Evolutionary conservation across 2,888 invertebrate genomes (phyloP), one percentile per base, ranked within the genome.

Genomic region (Ptychoptera contaminata): DNA sequence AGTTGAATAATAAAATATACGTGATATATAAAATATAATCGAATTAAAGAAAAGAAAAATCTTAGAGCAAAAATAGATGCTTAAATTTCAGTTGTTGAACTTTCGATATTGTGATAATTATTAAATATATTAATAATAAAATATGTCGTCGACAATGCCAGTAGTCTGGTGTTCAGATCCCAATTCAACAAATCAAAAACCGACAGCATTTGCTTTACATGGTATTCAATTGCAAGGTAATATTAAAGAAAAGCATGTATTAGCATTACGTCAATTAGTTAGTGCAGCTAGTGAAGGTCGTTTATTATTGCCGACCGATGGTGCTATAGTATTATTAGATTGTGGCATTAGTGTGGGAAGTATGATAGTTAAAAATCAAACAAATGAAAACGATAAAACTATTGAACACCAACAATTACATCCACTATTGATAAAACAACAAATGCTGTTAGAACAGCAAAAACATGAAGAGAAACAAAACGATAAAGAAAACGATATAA

Each of bases 111-210:
- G 10, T 35, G 30, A 42, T 45, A 46, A 47, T 42, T 44, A 8
- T 40, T 43, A 16, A 37, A 37, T 41, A 42, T 37, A 42, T 16
- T 38, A n/a, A n/a, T n/a, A 46, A 45, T 37, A 38, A 52, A 58
- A 45, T 47, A 65, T 65, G 65, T 65, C 64, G 65, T 56, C 67
- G 49, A 57, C 63, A 50, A 65, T 63, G 59, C 66, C 66, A 34
- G 67, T 66, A 42, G 67, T 66, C 42, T 66, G 66, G 66, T 66
- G 66, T 50, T 60, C 64, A 49, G 64, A 66, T 56, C 63, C 66
- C 34, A 66, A 67, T 52, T 65, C 67, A 56, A 61, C 60, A 40
- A 65, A 60, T 52, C 63, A 63, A 47, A 63, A 65, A 47, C 67
- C 66, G 15, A 61, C 61, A 30, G 66, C 66, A 40, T 66, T 65